Percentiles rank a stretch among this genome's conserved stretches.
Conservation (phyloP, 2,888 invertebrate species). For the Drosophila flavopinicola region DNA sequence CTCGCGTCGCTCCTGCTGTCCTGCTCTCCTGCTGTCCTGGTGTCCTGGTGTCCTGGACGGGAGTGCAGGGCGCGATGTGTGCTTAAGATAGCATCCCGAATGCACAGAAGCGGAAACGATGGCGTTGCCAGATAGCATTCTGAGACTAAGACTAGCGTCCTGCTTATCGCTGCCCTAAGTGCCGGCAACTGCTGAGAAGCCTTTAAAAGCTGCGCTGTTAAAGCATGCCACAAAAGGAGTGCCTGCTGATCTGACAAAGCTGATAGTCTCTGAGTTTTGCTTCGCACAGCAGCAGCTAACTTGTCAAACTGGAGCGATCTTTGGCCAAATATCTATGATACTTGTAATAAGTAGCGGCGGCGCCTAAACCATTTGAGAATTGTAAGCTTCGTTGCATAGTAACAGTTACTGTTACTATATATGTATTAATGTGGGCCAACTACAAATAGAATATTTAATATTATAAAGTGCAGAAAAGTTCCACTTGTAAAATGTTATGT, state of each 20-base stretch:
- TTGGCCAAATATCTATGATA: too few relatives aligned
- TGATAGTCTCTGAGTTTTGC: conserved; percentile 13
- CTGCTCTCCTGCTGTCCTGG: too few relatives aligned
- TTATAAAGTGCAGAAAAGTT: too few relatives aligned
- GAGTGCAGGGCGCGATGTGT: conserved; percentile 48
- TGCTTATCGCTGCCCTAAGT: conserved; percentile 34
- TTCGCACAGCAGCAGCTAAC: conserved; percentile 5
- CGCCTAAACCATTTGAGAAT: neutral
- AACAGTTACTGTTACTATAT: too few relatives aligned
- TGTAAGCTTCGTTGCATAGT: too few relatives aligned
- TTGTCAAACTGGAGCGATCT: conserved; percentile 3
- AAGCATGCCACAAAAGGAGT: conserved; percentile 12
- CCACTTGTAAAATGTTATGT: too few relatives aligned
- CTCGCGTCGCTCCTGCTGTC: too few relatives aligned
- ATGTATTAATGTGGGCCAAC: too few relatives aligned
- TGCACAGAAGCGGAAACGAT: conserved; percentile 59
- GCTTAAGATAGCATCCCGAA: conserved; percentile 49
- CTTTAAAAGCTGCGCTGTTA: conserved; percentile 22
- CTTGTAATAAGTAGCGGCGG: too few relatives aligned
- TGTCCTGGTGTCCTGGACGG: neutral
- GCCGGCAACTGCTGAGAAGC: conserved; percentile 15
- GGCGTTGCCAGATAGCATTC: conserved; percentile 61
- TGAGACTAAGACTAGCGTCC: conserved; percentile 6
- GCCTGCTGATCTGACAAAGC: conserved; percentile 50
- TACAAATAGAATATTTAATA: too few relatives aligned